phyloP scores from a whole-genome alignment of 2,888 invertebrate genomes.

The Cylindroiulus punctatus region DNA sequence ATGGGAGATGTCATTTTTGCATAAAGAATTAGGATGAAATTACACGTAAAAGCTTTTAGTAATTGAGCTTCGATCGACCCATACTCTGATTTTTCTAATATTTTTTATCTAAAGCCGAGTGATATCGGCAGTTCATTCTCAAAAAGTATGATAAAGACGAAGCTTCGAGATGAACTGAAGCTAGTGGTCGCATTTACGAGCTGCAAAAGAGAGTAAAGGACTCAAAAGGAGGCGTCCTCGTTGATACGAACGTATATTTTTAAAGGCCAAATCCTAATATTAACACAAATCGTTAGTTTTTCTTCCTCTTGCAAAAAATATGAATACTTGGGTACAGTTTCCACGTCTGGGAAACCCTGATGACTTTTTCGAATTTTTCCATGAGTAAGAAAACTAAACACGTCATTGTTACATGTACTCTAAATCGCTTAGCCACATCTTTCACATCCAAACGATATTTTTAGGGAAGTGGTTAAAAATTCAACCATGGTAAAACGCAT shows the following conservation, averaged over 20 bases:
- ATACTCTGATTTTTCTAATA: background rate
- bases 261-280: background rate
- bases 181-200: background rate
- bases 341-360: background rate
- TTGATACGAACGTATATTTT: background rate
- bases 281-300: background rate
- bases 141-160: background rate
- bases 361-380: background rate
- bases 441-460: too few species aligned
- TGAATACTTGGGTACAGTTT: background rate
- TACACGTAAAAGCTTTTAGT: conserved; percentile 47
- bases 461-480: too few species aligned
- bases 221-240: too few species aligned
- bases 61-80: conserved; percentile 21
- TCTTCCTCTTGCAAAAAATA: background rate
- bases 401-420: too few species aligned
- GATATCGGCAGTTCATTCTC: background rate
- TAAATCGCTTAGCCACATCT: too few species aligned
- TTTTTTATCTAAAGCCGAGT: background rate
- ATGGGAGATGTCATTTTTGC: conserved; percentile 2
- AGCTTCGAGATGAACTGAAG: background rate
- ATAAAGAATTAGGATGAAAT: conserved; percentile 22
- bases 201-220: background rate
- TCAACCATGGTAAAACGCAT: too few species aligned
- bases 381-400: too few species aligned